phyloP scores from a whole-genome alignment of 2,888 invertebrate species.

The Dioctria linearis region DNA sequence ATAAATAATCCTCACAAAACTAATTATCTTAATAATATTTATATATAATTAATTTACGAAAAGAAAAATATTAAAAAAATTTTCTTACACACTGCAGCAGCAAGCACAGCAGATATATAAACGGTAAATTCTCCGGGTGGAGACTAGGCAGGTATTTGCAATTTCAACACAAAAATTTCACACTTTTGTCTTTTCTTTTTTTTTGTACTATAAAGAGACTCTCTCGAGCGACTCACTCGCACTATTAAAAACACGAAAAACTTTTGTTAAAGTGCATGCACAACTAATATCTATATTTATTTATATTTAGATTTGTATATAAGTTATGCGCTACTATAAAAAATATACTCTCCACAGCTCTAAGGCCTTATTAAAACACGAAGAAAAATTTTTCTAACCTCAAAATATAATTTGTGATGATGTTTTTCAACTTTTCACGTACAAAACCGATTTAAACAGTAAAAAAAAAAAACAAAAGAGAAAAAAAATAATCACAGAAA shows the following conservation, averaged over 20 bases:
- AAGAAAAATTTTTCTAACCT: conserved; percentile 29
- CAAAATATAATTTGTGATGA: conserved; percentile 4
- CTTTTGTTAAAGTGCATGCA: conserved; percentile 6
- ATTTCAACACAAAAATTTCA: neutral
- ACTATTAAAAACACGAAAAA: conserved; percentile 2
- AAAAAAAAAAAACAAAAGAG: neutral
- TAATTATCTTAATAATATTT: neutral
- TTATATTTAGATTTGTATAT: too few relatives aligned
- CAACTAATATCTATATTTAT: too few relatives aligned
- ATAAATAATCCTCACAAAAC: neutral
- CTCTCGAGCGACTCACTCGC: conserved; percentile 1
- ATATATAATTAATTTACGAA: neutral
- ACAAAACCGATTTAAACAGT: conserved; percentile 18
- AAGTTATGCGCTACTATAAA: too few relatives aligned
- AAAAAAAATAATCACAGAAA: neutral
- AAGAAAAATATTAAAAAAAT: neutral
- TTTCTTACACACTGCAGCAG: neutral
- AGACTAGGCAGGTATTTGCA: neutral
- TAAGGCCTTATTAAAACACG: neutral
- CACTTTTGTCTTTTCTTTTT: neutral
- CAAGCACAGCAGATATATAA: too few relatives aligned
- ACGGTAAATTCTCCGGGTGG: neutral
- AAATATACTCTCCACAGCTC: neutral
- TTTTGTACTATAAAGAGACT: neutral
- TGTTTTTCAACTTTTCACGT: conserved; percentile 14